Evolutionary conservation across 2,797 vertebrate species (phyloP).

Genomic region (Enteromius anoplus): DNA sequence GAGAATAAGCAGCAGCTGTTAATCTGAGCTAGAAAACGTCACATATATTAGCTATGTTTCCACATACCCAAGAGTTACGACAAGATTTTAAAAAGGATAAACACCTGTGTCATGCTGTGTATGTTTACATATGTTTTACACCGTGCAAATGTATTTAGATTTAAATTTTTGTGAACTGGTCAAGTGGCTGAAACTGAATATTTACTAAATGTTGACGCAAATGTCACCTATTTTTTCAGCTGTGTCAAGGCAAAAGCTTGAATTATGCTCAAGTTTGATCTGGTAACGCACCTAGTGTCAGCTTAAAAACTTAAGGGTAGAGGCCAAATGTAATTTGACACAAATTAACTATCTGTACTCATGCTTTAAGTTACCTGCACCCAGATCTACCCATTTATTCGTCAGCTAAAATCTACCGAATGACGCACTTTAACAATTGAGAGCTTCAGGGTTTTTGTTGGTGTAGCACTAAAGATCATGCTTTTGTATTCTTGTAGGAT

Average conservation of each 20-base stretch:
- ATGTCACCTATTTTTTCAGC: neutral
- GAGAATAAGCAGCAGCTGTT: constrained; percentile 55
- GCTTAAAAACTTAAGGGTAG: neutral
- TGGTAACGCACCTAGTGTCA: neutral
- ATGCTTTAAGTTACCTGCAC: neutral
- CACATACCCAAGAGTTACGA: neutral
- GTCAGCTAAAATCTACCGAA: neutral
- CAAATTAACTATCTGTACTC: neutral
- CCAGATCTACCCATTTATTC: neutral
- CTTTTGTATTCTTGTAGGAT: too few species aligned
- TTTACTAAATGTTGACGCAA: neutral
- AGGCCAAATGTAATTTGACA: neutral
- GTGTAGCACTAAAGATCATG: neutral
- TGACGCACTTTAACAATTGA: neutral
- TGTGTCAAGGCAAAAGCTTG: neutral
- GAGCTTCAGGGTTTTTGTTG: neutral
- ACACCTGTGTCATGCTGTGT: neutral
- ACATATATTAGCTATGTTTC: neutral
- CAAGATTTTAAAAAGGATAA: neutral
- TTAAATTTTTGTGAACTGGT: neutral
- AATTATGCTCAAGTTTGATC: neutral
- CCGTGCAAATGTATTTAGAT: neutral
- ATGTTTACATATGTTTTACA: neutral
- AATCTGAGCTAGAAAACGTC: constrained; percentile 2
- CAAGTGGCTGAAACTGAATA: neutral